Evolutionary conservation across 2,888 invertebrate species (phyloP), one percentile per base, ranked within the genome.

Genomic region (Endotricha flammealis): DNA sequence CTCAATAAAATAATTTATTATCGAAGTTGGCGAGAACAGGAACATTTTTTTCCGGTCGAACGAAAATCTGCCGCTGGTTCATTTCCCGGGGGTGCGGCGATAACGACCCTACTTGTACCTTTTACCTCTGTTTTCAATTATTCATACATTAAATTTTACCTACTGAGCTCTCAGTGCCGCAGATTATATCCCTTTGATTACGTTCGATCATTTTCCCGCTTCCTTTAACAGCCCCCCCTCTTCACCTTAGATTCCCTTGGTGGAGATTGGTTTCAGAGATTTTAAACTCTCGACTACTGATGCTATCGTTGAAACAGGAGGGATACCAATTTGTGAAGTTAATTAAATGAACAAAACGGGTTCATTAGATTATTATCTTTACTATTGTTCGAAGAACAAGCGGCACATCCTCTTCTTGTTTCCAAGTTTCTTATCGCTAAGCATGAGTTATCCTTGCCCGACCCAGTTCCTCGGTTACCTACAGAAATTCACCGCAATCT

Each of bases 111-210:
- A 68, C 71, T 74, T 70, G 62, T 68, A 67, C 70, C 70, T 72
- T 68, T 70, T 68, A 69, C 74, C 71, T 72, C 64, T 71, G 71
- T 77, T 74, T 77, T 77, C 75, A 80, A 79, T 80, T 81, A 79
- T 80, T 74, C 78, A 75, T 76, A 72, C 70, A 72, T 74, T 70
- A 68, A 73, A 77, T 71, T 76, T 65, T 56, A 58, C 57, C 51
- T 48, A 48, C 54, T 47, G 52, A 46, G 50, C 50, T 55, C 55
- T 53, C 50, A 47, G 56, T 53, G 53, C 48, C 51, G 42, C 50
- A 57, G 63, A 67, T 66, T 65, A 64, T 64, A 62, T 64, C 56
- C 59, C 62, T 65, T 69, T 70, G 62, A 68, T 69, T 64, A 66
- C 53, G 56, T 63, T 68, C 65, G 62, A 71, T 67, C 57, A 67